A percentile compares a stretch with the other conserved stretches of the same genome.
These are phyloP conservation scores for Machimus rusticus DNA, from an alignment of 2,888 invertebrate genomes.

Conservation along the genomic window DNA sequence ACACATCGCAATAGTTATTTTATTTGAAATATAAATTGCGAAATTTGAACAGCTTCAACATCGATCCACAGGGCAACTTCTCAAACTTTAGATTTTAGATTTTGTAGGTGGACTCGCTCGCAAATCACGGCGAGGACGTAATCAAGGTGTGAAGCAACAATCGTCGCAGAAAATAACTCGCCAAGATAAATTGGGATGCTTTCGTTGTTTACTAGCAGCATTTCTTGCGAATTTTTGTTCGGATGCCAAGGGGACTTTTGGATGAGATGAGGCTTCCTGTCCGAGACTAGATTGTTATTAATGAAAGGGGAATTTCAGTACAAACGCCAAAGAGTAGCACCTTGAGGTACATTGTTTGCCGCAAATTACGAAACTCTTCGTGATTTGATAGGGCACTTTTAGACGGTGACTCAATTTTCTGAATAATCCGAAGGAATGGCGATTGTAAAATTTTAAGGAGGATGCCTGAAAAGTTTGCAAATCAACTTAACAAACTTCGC, in stretches of 20 bases:
- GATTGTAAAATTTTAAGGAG: neutral
- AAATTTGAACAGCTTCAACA: neutral
- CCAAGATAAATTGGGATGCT: neutral
- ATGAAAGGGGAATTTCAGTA: neutral
- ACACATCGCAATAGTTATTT: neutral
- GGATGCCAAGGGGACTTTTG: neutral
- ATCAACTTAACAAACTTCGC: neutral
- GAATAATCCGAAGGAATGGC: neutral
- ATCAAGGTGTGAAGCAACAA: neutral
- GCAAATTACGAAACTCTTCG: neutral
- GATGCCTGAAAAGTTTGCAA: neutral
- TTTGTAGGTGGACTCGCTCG: neutral
- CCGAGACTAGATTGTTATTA: conserved; percentile 1
- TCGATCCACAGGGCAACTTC: neutral
- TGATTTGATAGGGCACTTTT: neutral
- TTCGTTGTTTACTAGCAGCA: neutral
- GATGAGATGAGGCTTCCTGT: conserved; percentile 5
- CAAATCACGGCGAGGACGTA: neutral
- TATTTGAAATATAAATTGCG: neutral
- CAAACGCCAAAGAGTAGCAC: neutral
- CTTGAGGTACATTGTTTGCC: neutral
- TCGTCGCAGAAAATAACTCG: neutral
- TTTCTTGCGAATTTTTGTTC: neutral
- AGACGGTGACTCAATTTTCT: neutral
- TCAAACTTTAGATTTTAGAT: neutral